A percentile compares a stretch with the other conserved stretches of the same genome.
These are phyloP conservation scores for Heliconius ethilla DNA, from an alignment of 2,888 invertebrate species.

Conservation along the genomic window DNA sequence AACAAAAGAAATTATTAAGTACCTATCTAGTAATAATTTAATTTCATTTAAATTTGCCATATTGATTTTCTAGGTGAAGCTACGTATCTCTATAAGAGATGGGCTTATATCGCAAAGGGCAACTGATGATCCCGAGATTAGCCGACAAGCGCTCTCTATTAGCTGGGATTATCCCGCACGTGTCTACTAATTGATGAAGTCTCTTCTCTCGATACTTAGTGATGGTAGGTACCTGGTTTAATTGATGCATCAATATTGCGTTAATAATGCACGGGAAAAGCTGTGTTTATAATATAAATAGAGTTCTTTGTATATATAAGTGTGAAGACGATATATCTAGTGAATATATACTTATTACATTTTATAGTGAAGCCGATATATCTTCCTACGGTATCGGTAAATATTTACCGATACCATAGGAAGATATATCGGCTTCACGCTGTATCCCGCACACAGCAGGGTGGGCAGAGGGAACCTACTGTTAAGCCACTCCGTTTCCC, in stretches of 20 bases:
- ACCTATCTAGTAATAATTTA: background rate
- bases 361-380: too few relatives aligned
- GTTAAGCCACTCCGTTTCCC: too few relatives aligned
- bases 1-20: background rate
- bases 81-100: slow-evolving; percentile 20
- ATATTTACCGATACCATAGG: too few relatives aligned
- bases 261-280: background rate
- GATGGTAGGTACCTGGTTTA: slow-evolving; percentile 21
- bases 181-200: slow-evolving; percentile 62
- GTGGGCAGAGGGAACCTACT: too few relatives aligned
- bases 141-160: slow-evolving; percentile 71
- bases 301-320: background rate
- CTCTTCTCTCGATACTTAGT: slow-evolving; percentile 21
- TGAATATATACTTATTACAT: too few relatives aligned
- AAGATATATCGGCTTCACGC: too few relatives aligned
- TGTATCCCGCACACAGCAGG: too few relatives aligned
- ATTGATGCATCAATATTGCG: slow-evolving; percentile 12
- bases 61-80: slow-evolving; percentile 1
- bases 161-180: slow-evolving; percentile 77
- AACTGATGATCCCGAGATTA: slow-evolving; percentile 75
- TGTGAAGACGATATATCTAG: too few relatives aligned
- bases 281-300: background rate
- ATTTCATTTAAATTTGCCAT: slow-evolving; percentile 17
- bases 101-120: slow-evolving; percentile 47
- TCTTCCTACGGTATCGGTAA: too few relatives aligned